Base-by-base conservation (phyloP, 2,113 vertebrate species). In the Neotoma lepida region DNA sequence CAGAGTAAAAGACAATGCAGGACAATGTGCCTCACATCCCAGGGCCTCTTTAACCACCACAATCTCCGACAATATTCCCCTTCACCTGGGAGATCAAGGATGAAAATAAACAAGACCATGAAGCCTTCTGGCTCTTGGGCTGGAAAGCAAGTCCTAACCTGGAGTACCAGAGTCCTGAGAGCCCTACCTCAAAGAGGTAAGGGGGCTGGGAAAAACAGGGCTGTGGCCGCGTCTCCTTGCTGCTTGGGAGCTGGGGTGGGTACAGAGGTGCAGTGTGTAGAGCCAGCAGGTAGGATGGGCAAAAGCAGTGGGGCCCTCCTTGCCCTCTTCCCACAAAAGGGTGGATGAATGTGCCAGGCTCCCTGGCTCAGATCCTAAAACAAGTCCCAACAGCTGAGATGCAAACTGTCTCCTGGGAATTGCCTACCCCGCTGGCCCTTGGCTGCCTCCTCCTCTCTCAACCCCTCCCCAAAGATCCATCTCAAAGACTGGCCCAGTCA, bases 351-450 rank as follows among this genome's bases (percentile, higher is more conserved):
- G 35, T 92, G 84, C 68, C 71, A 35, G 64, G 77, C n/a, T 95
- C 81, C 71, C 95, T 97, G 97, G 96, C 96, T 44, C 71, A 63
- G 91, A 88, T 97, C 95, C 93, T 96, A 97, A 97, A 97, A 97
- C 97, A 97, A 97, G 97, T 97, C 95, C 95, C 88, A 96, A 97
- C 97, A 97, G 91, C 96, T 96, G 94, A 96, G 94, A 85, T 91
- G 64, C 88, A 95, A 88, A 96, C 93, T 94, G 80, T 82, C 96
- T 97, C 97, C 97, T 96, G 96, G 96, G 96, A 97, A 97, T 96
- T 97, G 94, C 96, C 93, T 93, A 89, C 93, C 93, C 73, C 17
- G 63, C 86, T 96, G 93, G 95, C 97, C 96, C 86, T 90, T 86
- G 91, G 95, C 93, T 96, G 93, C 96, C 93, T 96, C 80, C 92